Evolutionary conservation across 1,140 invertebrate genomes (phyloP).

Genomic region (Brachystomella parvula): DNA sequence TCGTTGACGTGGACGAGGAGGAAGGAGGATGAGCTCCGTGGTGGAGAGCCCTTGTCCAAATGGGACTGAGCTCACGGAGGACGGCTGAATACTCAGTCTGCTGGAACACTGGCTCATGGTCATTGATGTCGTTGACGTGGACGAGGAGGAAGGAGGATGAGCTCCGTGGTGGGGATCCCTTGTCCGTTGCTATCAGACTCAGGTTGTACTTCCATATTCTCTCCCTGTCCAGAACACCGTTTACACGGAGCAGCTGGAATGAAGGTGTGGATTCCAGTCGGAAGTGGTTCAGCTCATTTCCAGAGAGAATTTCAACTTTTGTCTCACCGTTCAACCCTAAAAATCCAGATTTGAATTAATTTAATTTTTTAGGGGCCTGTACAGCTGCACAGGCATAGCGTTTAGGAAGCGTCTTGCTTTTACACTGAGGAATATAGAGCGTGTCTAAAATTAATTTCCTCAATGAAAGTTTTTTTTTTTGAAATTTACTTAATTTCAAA

Average conservation of each 20-base stretch:
- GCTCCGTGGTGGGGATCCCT: conserved; percentile 73
- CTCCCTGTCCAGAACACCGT: conserved; percentile 83
- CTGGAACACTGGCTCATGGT: conserved; percentile 88
- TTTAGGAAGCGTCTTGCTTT: too few species aligned
- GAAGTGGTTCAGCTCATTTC: conserved; percentile 87
- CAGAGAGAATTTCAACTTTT: conserved; percentile 67
- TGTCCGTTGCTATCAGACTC: conserved; percentile 81
- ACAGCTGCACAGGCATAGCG: too few species aligned
- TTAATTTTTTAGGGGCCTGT: too few species aligned
- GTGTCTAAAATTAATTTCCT: too few species aligned
- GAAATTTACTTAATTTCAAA: too few species aligned
- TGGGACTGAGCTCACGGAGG: conserved; percentile 73
- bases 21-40: conserved; percentile 71
- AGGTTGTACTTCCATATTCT: conserved; percentile 86
- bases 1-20: conserved; percentile 89
- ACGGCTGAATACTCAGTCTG: conserved; percentile 83
- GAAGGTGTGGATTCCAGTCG: conserved; percentile 69
- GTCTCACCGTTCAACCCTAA: conserved; percentile 66
- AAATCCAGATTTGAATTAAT: too few species aligned
- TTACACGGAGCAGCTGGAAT: conserved; percentile 83
- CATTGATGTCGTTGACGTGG: conserved; percentile 89
- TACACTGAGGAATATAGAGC: too few species aligned
- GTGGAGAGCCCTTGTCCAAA: conserved; percentile 77
- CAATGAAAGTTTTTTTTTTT: too few species aligned
- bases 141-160: conserved; percentile 78